These are phyloP conservation scores for Pogoniulus pusillus DNA, from an alignment of 2,797 vertebrate species.

Conservation along the genomic window DNA sequence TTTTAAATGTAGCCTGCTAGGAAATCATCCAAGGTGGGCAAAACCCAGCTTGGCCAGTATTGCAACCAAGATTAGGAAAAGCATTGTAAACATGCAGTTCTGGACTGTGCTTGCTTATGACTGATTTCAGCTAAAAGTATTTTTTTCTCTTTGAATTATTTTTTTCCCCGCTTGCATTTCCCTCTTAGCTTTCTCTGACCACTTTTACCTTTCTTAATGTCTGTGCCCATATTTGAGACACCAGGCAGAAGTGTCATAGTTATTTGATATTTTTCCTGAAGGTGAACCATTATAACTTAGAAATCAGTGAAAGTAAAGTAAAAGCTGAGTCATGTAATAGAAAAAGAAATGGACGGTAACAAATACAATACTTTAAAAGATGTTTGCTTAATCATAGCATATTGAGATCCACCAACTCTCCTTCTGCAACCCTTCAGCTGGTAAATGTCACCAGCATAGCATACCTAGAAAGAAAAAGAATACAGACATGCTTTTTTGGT, in stretches of 20 bases:
- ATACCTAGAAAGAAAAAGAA: not conserved
- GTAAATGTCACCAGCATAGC: not conserved
- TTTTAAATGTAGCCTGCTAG: slow-evolving; percentile 66
- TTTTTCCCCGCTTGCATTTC: not conserved
- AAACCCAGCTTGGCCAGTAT: slow-evolving; percentile 46
- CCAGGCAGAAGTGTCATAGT: accelerated
- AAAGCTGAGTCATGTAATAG: not conserved
- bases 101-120: slow-evolving; percentile 21
- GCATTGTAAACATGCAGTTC: not conserved
- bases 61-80: slow-evolving; percentile 40
- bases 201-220: not conserved
- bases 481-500: not conserved
- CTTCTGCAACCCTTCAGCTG: not conserved
- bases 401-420: not conserved
- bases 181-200: not conserved
- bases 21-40: slow-evolving; percentile 61
- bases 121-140: not conserved
- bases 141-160: not conserved
- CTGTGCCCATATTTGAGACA: not conserved
- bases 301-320: too few species aligned
- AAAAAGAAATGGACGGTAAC: not conserved
- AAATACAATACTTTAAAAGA: not conserved
- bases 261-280: not conserved
- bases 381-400: not conserved
- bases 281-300: not conserved